These are phyloP conservation scores for Smittia aterrima DNA, from an alignment of 2,888 invertebrate species.

Conservation along the genomic window DNA sequence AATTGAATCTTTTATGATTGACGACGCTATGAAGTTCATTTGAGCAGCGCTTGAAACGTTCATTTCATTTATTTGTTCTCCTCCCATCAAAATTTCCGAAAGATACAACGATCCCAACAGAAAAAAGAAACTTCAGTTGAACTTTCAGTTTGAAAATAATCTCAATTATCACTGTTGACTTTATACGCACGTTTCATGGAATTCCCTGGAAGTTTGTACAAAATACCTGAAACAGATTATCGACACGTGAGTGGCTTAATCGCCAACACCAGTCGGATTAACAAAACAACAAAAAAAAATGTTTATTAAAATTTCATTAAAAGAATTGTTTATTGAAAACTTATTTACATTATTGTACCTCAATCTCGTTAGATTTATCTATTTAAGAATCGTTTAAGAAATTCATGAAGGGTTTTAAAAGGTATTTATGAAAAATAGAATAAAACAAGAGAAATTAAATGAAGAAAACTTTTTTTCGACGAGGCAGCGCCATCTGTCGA, in stretches of 20 bases:
- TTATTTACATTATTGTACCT: constrained; percentile 8
- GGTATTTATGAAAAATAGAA: constrained; percentile 6
- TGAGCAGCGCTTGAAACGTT: neutral
- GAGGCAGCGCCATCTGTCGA: neutral
- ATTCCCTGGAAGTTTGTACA: neutral
- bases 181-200: neutral
- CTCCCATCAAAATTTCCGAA: neutral
- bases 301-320: neutral
- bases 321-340: neutral
- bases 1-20: constrained; percentile 4
- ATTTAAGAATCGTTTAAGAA: neutral
- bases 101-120: neutral
- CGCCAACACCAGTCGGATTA: neutral
- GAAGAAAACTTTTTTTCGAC: neutral
- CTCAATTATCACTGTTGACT: constrained; percentile 14
- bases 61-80: neutral
- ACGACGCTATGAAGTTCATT: neutral
- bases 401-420: neutral
- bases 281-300: neutral
- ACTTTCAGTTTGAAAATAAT: neutral
- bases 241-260: neutral
- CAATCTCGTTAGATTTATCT: neutral
- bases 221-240: neutral
- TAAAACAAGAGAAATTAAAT: neutral
- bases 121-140: neutral